A percentile compares a stretch with the other conserved stretches of the same genome.
These are phyloP conservation scores for Trichogramma dendrolimi DNA, from an alignment of 2,888 invertebrate species.

Conservation along the genomic window DNA sequence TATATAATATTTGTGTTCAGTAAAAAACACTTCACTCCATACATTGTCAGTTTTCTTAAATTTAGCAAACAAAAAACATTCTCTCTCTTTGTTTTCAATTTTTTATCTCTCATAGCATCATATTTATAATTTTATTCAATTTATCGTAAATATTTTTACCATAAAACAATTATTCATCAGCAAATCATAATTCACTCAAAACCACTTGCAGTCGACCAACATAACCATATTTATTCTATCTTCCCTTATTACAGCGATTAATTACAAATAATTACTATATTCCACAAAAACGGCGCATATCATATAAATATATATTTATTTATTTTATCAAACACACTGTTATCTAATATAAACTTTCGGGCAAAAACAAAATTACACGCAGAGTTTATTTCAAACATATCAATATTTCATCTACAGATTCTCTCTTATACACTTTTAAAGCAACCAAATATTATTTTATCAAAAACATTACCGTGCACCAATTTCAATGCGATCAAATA, in stretches of 20 bases:
- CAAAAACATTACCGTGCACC: not conserved
- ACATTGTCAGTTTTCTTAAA: too few relatives aligned
- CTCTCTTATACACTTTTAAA: slow-evolving; percentile 6
- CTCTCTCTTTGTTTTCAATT: slow-evolving; percentile 9
- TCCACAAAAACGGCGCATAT: slow-evolving; percentile 33
- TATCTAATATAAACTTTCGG: slow-evolving; percentile 36
- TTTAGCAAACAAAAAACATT: not conserved
- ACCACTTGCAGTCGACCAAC: too few relatives aligned
- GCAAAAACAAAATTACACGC: slow-evolving; percentile 40
- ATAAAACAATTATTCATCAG: slow-evolving; percentile 20
- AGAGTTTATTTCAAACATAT: slow-evolving; percentile 31
- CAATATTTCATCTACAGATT: slow-evolving; percentile 7
- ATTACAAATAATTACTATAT: slow-evolving; percentile 31
- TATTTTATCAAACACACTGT: slow-evolving; percentile 44
- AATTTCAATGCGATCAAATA: not conserved
- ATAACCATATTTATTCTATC: slow-evolving; percentile 31
- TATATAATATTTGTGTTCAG: not conserved
- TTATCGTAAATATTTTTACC: slow-evolving; percentile 23
- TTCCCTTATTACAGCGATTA: slow-evolving; percentile 24
- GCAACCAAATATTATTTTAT: slow-evolving; percentile 15
- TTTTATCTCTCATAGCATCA: slow-evolving; percentile 8
- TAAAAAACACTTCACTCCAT: too few relatives aligned
- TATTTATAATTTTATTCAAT: slow-evolving; percentile 20
- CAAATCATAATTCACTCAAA: too few relatives aligned
- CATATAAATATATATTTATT: slow-evolving; percentile 22